Conservation (phyloP, 2,888 invertebrate species). For the Rhyacophila evoluta region DNA sequence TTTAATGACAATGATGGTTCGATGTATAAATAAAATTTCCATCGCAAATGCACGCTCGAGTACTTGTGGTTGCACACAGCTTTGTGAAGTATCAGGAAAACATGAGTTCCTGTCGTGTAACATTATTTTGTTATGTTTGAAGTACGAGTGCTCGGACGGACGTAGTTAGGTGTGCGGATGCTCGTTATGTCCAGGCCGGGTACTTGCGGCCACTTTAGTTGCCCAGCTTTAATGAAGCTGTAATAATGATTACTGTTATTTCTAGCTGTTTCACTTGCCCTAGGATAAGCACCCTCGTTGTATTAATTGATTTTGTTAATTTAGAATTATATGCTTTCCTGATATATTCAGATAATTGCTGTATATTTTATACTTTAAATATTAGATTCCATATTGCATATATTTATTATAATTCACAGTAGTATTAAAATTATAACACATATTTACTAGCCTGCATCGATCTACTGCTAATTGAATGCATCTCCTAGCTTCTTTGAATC, state of each 20-base stretch:
- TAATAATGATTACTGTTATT: not conserved
- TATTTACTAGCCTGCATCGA: too few relatives aligned
- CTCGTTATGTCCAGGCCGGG: not conserved
- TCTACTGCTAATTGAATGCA: too few relatives aligned
- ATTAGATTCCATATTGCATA: too few relatives aligned
- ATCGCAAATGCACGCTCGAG: not conserved
- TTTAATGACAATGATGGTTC: too few relatives aligned
- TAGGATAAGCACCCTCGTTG: not conserved
- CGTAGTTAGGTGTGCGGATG: not conserved
- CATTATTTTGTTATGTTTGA: constrained; percentile 5
- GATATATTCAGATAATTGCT: too few relatives aligned
- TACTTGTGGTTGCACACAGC: not conserved
- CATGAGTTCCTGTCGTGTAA: not conserved
- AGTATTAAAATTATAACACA: too few relatives aligned
- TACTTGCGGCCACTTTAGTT: not conserved
- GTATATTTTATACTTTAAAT: too few relatives aligned
- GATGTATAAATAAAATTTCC: too few relatives aligned
- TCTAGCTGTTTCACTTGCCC: not conserved
- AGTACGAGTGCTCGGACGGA: not conserved
- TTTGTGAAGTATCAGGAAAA: not conserved
- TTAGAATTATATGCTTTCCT: not conserved
- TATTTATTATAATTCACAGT: too few relatives aligned
- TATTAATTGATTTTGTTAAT: not conserved
- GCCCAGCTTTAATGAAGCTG: not conserved
- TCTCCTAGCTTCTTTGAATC: too few relatives aligned